Base-by-base conservation (phyloP, 2,113 vertebrate species). In the Myotis brandtii region DNA sequence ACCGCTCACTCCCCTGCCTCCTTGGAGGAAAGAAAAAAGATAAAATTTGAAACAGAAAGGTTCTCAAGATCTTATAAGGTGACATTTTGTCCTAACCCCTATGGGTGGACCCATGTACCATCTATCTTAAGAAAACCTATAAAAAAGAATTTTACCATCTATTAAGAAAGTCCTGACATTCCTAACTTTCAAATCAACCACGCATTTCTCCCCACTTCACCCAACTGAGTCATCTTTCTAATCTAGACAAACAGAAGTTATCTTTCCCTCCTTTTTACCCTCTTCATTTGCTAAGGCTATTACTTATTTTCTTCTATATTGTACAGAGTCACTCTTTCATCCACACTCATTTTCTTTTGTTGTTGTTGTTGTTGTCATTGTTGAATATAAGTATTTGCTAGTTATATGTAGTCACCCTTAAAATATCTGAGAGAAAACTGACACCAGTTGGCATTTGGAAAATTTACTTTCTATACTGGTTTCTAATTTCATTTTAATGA, bases 351-450 rank as follows among this genome's bases (percentile, higher is more conserved):
- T 76, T 66, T 79, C 40, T 72, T 13, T 32, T 84, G 37, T 37
- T 37, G 37, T 84, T 46, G 59, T 6, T 43, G 12, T 80, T 70
- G 27, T 81, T 70, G 27, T 81, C 40, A 48, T 7, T 43, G 13
- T 81, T 70, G 27, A 89, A 80, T 37, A 4, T 67, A 75, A 32
- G 16, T 69, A 34, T 91, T 82, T 84, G 16, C 59, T 87, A 27
- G 25, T 54, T 85, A 56, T 16, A 75, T 37, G 6, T 56, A 66
- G 30, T 75, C 43, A 91, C 23, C 13, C 30, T 56, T 75, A 5
- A 91, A 76, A 72, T 76, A 79, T 34, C 93, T 94, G 83, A 17
- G 16, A 87, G 86, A 21, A 82, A 77, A 54, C 9, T 18, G 34
- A 86, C 0, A 7, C 11, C 17, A n/a, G 0, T 9, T 72, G 32